phyloP scores from a whole-genome alignment of 2,888 invertebrate genomes.

The Troides aeacus region DNA sequence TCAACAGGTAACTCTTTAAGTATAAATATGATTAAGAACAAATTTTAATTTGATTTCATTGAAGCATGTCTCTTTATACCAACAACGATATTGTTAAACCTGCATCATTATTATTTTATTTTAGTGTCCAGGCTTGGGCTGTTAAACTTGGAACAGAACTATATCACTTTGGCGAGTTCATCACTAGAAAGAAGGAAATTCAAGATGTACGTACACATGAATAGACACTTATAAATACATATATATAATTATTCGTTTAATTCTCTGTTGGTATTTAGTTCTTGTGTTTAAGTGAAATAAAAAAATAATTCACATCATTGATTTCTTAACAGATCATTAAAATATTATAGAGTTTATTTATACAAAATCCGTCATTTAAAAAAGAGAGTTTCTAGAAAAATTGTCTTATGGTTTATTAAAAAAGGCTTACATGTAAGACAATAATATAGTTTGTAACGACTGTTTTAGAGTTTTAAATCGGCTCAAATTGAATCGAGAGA shows the following conservation, averaged over 20 bases:
- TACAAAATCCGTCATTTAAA: too few species aligned
- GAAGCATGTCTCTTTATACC: background rate
- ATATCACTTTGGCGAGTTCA: slow-evolving; percentile 89
- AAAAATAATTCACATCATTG: background rate
- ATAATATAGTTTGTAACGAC: background rate
- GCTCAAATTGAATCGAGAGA: slow-evolving; percentile 87
- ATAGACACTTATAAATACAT: too few species aligned
- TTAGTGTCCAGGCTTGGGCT: slow-evolving; percentile 89
- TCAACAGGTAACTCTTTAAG: slow-evolving; percentile 64
- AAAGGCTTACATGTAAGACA: too few species aligned
- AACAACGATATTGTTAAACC: background rate
- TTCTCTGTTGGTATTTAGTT: background rate
- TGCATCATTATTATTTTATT: slow-evolving; percentile 2
- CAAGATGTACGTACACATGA: slow-evolving; percentile 82
- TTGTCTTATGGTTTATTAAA: too few species aligned
- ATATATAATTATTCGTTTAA: too few species aligned
- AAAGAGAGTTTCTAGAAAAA: too few species aligned
- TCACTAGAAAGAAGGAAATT: slow-evolving; percentile 88
- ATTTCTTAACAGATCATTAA: too few species aligned
- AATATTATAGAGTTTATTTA: too few species aligned
- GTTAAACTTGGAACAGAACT: slow-evolving; percentile 89
- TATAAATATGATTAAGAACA: background rate
- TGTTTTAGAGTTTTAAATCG: slow-evolving; percentile 86
- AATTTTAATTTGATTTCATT: background rate
- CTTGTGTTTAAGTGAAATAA: background rate